A percentile compares a stretch with the other conserved stretches of the same genome.
phyloP scores from a whole-genome alignment of 2,113 vertebrate species.

The Electrona antarctica region DNA sequence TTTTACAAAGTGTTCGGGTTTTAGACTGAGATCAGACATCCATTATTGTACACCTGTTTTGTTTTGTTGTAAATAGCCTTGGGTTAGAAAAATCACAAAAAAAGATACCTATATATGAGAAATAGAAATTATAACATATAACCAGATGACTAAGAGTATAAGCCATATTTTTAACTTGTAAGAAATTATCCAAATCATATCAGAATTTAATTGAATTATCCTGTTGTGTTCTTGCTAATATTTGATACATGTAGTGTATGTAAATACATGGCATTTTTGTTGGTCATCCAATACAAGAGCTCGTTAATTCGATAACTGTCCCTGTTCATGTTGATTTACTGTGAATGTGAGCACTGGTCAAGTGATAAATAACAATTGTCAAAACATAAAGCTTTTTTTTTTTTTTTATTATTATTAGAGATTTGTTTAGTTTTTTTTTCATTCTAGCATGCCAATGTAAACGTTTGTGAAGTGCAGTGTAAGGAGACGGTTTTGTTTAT shows the following conservation, averaged over 20 bases:
- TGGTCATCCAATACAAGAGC: constrained; percentile 51
- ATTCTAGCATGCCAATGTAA: constrained; percentile 69
- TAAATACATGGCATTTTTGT: constrained; percentile 62
- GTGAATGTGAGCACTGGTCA: constrained; percentile 45
- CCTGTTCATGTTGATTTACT: constrained; percentile 28
- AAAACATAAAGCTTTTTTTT: constrained; percentile 25
- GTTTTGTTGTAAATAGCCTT: constrained; percentile 79
- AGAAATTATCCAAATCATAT: constrained; percentile 77
- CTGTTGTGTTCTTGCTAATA: constrained; percentile 72
- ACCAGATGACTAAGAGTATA: constrained; percentile 78
- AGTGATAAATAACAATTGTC: constrained; percentile 22
- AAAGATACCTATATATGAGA: constrained; percentile 66
- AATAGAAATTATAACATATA: constrained; percentile 61
- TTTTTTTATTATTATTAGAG: background rate
- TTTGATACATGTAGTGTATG: constrained; percentile 72
- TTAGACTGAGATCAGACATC: constrained; percentile 56
- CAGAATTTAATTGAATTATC: constrained; percentile 64
- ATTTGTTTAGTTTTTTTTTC: constrained; percentile 16
- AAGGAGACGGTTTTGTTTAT: constrained; percentile 51
- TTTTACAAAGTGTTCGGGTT: constrained; percentile 39
- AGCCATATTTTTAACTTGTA: constrained; percentile 84
- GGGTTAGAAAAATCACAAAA: constrained; percentile 50
- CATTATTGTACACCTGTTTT: constrained; percentile 59
- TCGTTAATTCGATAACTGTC: constrained; percentile 47
- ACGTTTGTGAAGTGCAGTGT: constrained; percentile 58